phyloP scores from a whole-genome alignment of 2,797 vertebrate species.

The Petrocephalus schoutedeni region DNA sequence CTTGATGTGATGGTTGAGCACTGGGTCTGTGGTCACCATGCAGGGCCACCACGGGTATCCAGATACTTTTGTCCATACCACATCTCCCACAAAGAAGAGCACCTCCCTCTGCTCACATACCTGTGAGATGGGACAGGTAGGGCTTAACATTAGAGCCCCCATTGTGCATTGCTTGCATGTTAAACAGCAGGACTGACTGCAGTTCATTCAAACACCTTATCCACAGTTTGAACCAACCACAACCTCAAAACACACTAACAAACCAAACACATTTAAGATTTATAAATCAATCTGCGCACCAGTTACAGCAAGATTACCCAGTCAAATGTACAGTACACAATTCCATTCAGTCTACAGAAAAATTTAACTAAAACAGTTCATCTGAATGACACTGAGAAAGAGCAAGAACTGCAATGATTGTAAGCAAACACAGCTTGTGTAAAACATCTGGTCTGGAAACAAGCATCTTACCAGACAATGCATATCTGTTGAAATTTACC shows the following conservation, averaged over 20 bases:
- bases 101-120: constrained; percentile 44
- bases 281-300: background rate
- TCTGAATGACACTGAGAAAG: background rate
- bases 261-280: background rate
- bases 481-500: background rate
- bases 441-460: background rate
- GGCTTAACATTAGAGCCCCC: background rate
- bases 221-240: background rate
- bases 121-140: background rate
- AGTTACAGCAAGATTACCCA: background rate
- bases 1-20: constrained; percentile 75
- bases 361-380: background rate
- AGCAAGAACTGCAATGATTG: background rate
- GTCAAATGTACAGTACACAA: background rate
- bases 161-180: background rate
- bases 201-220: background rate
- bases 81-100: constrained; percentile 73
- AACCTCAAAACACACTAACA: background rate
- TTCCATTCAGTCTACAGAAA: background rate
- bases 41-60: constrained; percentile 99
- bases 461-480: background rate
- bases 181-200: background rate
- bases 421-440: background rate
- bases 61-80: constrained; percentile 94
- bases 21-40: constrained; percentile 89